Percentiles rank a stretch among this genome's conserved stretches.
phyloP scores from a whole-genome alignment of 2,888 invertebrate genomes.

The Hololepta plana region DNA sequence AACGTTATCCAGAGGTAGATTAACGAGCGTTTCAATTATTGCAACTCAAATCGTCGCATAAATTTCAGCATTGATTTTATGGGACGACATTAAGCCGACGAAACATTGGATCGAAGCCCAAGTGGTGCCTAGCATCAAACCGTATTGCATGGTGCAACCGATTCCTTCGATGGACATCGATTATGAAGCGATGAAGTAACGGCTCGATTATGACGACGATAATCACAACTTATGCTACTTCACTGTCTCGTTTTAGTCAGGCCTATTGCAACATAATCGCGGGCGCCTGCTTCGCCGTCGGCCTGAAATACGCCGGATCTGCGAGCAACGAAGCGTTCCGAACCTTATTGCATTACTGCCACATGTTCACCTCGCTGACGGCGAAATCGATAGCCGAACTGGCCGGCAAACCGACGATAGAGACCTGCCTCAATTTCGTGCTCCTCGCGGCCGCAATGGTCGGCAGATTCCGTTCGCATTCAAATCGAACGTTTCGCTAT shows the following conservation, averaged over 20 bases:
- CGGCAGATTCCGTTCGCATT: slow-evolving; percentile 11
- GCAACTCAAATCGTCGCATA: not conserved
- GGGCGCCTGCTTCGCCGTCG: slow-evolving; percentile 87
- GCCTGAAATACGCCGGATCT: slow-evolving; percentile 85
- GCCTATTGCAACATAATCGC: slow-evolving; percentile 93
- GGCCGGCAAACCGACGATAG: slow-evolving; percentile 78
- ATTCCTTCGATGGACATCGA: slow-evolving; percentile 50
- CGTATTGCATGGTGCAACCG: slow-evolving; percentile 62
- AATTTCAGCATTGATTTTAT: slow-evolving; percentile 58
- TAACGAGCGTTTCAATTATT: too few relatives aligned
- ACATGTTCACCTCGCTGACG: slow-evolving; percentile 47
- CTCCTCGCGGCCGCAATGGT: slow-evolving; percentile 69
- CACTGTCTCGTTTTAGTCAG: slow-evolving; percentile 41
- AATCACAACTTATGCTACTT: slow-evolving; percentile 5
- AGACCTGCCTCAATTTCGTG: slow-evolving; percentile 72
- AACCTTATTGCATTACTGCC: slow-evolving; percentile 55
- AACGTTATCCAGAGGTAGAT: slow-evolving; percentile 51
- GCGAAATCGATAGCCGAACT: slow-evolving; percentile 63
- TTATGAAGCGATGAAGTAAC: slow-evolving; percentile 87
- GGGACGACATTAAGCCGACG: slow-evolving; percentile 69
- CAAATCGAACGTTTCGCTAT: not conserved
- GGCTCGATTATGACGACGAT: too few relatives aligned
- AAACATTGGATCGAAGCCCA: slow-evolving; percentile 71
- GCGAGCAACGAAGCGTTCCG: slow-evolving; percentile 66
- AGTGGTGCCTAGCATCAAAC: slow-evolving; percentile 57